phyloP scores from a whole-genome alignment of 2,797 vertebrate genomes.

The Cossypha caffra region DNA sequence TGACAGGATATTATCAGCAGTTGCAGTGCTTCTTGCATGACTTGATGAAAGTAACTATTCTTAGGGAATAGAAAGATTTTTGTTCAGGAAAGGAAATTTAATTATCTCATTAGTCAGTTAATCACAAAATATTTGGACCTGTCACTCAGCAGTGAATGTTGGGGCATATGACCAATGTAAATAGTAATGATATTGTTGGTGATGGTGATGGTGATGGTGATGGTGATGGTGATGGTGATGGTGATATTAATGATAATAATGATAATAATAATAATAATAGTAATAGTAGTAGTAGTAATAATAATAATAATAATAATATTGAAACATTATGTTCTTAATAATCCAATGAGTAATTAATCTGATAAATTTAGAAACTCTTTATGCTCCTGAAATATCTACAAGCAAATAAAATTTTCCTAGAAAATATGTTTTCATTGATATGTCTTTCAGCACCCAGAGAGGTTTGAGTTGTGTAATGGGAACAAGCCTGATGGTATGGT shows the following conservation, averaged over 20 bases:
- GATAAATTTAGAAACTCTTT: background rate
- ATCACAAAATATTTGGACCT: background rate
- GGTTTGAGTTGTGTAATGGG: background rate
- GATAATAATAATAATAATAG: too few species aligned
- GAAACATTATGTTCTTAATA: background rate
- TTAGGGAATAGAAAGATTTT: background rate
- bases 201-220: background rate
- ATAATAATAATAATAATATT: background rate
- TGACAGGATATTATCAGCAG: background rate
- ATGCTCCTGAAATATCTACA: background rate
- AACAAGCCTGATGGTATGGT: background rate
- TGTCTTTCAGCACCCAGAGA: background rate
- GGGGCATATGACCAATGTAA: background rate
- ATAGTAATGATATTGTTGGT: background rate
- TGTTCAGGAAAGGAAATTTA: background rate
- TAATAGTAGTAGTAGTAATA: too few species aligned
- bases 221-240: too few species aligned
- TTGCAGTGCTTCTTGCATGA: background rate
- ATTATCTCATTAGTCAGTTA: slow-evolving; percentile 11
- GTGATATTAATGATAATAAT: too few species aligned
- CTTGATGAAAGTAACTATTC: slow-evolving; percentile 6
- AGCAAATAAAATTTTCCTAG: background rate
- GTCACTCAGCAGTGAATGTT: background rate
- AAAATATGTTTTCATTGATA: background rate
- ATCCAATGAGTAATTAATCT: background rate